Evolutionary conservation across 2,113 vertebrate genomes (phyloP).

Genomic region (Mormoops blainvillei): DNA sequence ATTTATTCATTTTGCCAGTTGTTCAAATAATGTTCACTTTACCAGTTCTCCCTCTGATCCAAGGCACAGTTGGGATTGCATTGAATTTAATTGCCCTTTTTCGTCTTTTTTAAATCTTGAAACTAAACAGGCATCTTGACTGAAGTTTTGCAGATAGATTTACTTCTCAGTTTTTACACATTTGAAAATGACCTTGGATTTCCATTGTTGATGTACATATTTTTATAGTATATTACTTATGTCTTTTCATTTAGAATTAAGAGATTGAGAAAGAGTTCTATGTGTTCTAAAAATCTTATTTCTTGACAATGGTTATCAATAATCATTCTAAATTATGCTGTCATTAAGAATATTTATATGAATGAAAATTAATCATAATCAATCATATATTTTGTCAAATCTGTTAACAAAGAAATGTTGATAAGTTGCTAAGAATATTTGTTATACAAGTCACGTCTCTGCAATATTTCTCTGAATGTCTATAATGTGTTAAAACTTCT

Average conservation of each 20-base stretch:
- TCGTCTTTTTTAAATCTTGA: background rate
- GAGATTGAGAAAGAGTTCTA: background rate
- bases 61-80: background rate
- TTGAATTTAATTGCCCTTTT: background rate
- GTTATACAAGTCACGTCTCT: background rate
- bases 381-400: background rate
- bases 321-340: background rate
- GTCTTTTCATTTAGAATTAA: background rate
- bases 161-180: background rate
- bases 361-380: background rate
- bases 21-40: background rate
- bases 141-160: background rate
- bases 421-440: background rate
- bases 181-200: background rate
- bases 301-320: background rate
- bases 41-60: background rate
- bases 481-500: background rate
- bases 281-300: background rate
- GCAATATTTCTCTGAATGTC: background rate
- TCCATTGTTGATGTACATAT: background rate
- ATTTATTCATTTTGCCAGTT: background rate
- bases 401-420: background rate
- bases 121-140: background rate
- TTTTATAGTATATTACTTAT: background rate
- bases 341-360: background rate